Evolutionary conservation across 2,113 vertebrate species (phyloP), one percentile per base, ranked within the genome.

Genomic region (Cranoglanis bouderius): DNA sequence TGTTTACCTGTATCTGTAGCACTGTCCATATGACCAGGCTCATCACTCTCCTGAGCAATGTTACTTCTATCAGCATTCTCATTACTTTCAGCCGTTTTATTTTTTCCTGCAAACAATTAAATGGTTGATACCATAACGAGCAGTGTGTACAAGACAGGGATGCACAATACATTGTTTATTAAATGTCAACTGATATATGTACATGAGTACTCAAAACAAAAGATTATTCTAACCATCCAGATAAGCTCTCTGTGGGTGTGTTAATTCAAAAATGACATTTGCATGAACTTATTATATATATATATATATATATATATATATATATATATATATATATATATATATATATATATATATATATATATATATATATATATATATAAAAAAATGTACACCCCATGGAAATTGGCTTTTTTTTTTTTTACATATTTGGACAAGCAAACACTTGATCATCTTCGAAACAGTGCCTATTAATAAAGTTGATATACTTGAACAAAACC

Each of bases 81-180:
- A 85, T 91, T 86, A 85, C 91, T 95, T 91, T 97, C 97, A 90
- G 92, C 92, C 72, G 92, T 92, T 91, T 95, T 97, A 87, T 90
- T 94, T 96, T 98, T 98, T 93, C 97, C 98, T 99, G 78, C 0
- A 88, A 77, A 85, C 49, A 59, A 18, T 40, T 86, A 32, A 75
- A 57, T 26, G 29, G 53, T 38, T 53, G 8, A n/a, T 26, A 65
- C 18, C 18, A 16, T 18, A 72, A 19, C 0, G 2, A 51, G 65
- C 81, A 61, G 81, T 43, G 55, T 61, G 55, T 43, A 83, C 38
- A 61, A 61, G 55, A 59, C 3, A 40, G 19, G 9, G 1, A 82
- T 55, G 14, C n/a, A 59, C 12, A 82, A 59, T 26, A 82, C 55
- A 26, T 26, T 26, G n/a, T 57, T 59, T 55, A 82, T 55, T 2